Conservation (phyloP, 2,797 vertebrate genomes). For the Lophura swinhoii region DNA sequence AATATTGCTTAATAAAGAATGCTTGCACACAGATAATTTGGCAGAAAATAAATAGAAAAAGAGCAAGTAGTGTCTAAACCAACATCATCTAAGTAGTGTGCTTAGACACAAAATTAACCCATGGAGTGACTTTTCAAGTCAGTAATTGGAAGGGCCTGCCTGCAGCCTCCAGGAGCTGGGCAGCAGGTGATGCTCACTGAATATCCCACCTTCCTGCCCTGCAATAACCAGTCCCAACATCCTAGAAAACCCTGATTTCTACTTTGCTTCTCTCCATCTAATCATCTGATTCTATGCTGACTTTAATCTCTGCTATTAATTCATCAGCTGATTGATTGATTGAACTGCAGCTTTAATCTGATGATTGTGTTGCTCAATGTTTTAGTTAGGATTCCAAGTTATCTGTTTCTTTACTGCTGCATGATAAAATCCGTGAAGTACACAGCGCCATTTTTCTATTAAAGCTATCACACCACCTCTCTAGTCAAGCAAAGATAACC, state of each 20-base stretch:
- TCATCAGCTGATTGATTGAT: constrained; percentile 45
- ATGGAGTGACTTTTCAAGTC: not conserved
- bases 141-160: not conserved
- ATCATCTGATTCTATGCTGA: constrained; percentile 36
- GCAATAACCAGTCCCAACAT: not conserved
- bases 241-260: not conserved
- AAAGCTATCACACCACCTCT: not conserved
- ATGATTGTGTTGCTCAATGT: not conserved
- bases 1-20: not conserved
- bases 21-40: not conserved
- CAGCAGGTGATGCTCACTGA: not conserved
- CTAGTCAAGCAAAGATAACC: constrained; percentile 49
- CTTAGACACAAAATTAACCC: constrained; percentile 30
- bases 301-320: constrained; percentile 4
- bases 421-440: not conserved
- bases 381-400: not conserved
- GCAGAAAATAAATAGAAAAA: not conserved
- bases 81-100: not conserved
- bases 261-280: not conserved
- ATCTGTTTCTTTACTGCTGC: not conserved
- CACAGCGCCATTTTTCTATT: constrained; percentile 33
- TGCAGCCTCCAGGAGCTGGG: not conserved
- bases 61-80: not conserved
- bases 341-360: constrained; percentile 28
- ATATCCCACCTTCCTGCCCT: not conserved